phyloP scores from a whole-genome alignment of 92 coral and sea anemone species.

The Desmophyllum pertusum region DNA sequence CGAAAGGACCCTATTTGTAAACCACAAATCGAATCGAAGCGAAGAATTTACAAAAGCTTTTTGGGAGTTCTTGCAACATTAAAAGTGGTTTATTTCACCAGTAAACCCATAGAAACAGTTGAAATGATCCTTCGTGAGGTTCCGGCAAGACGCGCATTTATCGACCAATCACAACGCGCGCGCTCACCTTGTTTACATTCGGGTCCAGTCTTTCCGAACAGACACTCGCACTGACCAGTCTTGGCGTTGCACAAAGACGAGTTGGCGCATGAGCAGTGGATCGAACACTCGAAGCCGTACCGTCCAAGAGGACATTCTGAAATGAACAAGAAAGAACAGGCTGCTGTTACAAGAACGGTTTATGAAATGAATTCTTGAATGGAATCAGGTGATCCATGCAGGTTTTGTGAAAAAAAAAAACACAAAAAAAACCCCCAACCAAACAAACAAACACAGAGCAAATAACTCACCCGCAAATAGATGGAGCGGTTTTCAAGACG shows the following conservation, averaged over 20 bases:
- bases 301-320: slow-evolving; percentile 72
- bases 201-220: slow-evolving; percentile 74
- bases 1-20: no score
- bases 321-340: not conserved
- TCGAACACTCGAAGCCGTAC: slow-evolving; percentile 68
- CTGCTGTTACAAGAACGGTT: no score
- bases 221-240: slow-evolving; percentile 79
- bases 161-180: not conserved
- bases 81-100: no score
- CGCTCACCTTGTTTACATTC: slow-evolving; percentile 64
- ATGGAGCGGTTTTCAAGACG: no score
- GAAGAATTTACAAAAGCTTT: no score
- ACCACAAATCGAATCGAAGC: no score
- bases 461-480: not conserved
- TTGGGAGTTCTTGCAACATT: no score
- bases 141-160: no score
- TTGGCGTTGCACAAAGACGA: slow-evolving; percentile 64
- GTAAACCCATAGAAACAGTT: no score
- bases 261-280: slow-evolving; percentile 66
- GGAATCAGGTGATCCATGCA: not conserved
- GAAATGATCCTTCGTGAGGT: no score
- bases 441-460: not conserved
- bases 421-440: not conserved
- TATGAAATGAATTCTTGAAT: not conserved
- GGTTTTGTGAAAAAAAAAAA: not conserved